Percentiles rank a stretch among this genome's conserved stretches.
Evolutionary conservation across 1,140 invertebrate species (phyloP).

Genomic region (Manduca sexta): DNA sequence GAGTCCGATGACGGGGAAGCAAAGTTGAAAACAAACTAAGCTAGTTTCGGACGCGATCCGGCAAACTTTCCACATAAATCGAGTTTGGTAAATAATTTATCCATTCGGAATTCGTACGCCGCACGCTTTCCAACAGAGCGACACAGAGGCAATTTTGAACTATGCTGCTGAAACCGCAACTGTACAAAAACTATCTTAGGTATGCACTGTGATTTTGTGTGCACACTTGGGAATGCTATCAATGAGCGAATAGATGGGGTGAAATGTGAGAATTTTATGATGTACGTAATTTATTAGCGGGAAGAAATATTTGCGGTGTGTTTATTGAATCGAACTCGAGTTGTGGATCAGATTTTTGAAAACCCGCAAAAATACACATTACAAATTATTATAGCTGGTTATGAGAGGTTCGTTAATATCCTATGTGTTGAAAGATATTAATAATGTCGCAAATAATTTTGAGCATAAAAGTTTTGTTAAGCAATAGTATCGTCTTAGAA

Average conservation of each 20-base stretch:
- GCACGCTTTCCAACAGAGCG: not conserved
- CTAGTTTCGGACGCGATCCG: constrained; percentile 28
- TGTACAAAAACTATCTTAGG: not conserved
- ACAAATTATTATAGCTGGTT: no score
- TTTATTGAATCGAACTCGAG: not conserved
- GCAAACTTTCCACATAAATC: constrained; percentile 45
- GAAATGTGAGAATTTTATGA: not conserved
- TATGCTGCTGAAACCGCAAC: not conserved
- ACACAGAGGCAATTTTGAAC: not conserved
- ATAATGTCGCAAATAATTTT: no score
- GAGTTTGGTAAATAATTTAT: constrained; percentile 38
- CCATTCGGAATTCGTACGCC: constrained; percentile 24
- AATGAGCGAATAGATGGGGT: not conserved
- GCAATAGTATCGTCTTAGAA: no score
- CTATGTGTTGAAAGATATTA: no score
- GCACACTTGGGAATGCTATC: not conserved
- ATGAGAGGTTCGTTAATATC: no score
- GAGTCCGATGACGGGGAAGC: constrained; percentile 25
- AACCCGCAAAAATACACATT: no score
- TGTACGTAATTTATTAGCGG: constrained; percentile 1
- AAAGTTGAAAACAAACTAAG: constrained; percentile 26
- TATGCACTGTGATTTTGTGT: not conserved
- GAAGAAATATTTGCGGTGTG: not conserved
- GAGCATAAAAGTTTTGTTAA: no score
- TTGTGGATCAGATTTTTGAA: not conserved